phyloP scores from a whole-genome alignment of 2,113 vertebrate genomes.

The Cepphus grylle region DNA sequence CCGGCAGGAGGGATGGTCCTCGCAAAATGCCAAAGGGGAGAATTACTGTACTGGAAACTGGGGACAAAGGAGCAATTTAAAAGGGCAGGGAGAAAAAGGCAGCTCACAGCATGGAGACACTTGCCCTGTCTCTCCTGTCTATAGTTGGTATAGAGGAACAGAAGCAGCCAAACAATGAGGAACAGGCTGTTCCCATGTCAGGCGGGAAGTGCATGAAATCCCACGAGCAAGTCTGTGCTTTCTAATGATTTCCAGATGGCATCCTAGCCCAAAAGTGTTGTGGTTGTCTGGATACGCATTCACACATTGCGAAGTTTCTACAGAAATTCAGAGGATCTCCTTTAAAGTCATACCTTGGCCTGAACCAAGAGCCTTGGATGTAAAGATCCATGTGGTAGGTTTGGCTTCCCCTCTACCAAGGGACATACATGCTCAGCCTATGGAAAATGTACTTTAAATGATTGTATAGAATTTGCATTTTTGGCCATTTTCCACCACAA shows the following conservation, averaged over 20 bases:
- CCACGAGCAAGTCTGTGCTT: not conserved
- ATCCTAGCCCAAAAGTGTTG: not conserved
- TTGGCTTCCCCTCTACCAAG: not conserved
- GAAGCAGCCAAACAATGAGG: not conserved
- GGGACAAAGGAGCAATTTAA: not conserved
- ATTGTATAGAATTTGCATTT: not conserved
- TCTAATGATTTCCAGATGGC: conserved; percentile 34
- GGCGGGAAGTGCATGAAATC: conserved; percentile 27
- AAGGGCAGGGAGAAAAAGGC: not conserved
- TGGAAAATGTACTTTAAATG: not conserved
- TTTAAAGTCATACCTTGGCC: not conserved
- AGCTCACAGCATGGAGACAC: not conserved
- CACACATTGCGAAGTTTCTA: not conserved
- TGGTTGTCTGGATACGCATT: not conserved
- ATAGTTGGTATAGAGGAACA: not conserved
- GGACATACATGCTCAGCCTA: not conserved
- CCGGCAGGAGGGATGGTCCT: not conserved
- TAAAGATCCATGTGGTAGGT: not conserved
- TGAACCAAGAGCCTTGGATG: not conserved
- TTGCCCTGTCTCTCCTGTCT: not conserved
- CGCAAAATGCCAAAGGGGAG: not conserved
- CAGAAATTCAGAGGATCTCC: not conserved
- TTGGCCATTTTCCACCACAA: not conserved
- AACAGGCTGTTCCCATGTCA: conserved; percentile 11
- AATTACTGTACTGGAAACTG: not conserved